Evolutionary conservation across 2,888 invertebrate species (phyloP).

Genomic region (Calameuta idolon): DNA sequence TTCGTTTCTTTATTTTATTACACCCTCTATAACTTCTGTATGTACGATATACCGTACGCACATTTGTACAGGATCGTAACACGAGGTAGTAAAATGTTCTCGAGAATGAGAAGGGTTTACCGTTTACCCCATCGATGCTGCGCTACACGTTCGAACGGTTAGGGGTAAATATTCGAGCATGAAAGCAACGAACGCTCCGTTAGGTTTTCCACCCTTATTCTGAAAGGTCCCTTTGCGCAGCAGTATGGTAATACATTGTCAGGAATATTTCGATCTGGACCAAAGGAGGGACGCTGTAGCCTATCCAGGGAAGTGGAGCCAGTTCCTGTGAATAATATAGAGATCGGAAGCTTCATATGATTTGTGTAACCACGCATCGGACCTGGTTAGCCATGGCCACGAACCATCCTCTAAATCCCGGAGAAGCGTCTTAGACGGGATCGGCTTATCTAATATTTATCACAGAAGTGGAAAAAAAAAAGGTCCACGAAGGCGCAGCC

Average conservation of each 20-base stretch:
- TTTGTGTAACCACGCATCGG: neutral
- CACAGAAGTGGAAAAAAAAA: slow-evolving; percentile 17
- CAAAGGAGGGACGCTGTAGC: neutral
- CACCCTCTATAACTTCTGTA: no score
- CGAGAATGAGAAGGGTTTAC: neutral
- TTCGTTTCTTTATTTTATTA: no score
- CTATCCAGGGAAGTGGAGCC: neutral
- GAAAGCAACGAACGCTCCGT: neutral
- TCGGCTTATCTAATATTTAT: neutral
- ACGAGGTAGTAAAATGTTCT: neutral
- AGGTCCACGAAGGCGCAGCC: slow-evolving; percentile 11
- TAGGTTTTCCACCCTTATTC: neutral
- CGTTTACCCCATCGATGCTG: neutral
- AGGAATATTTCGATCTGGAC: neutral
- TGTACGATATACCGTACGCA: no score
- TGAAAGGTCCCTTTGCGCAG: neutral
- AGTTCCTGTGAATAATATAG: neutral
- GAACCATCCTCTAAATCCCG: neutral
- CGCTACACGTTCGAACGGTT: neutral
- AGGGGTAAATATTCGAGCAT: neutral
- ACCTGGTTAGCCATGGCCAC: neutral
- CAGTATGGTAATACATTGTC: neutral
- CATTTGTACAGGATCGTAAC: neutral
- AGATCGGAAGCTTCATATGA: neutral
- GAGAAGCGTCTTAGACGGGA: neutral